A percentile compares a stretch with the other conserved stretches of the same genome.
phyloP scores from a whole-genome alignment of 2,888 invertebrate species.

The Thelaira solivaga region DNA sequence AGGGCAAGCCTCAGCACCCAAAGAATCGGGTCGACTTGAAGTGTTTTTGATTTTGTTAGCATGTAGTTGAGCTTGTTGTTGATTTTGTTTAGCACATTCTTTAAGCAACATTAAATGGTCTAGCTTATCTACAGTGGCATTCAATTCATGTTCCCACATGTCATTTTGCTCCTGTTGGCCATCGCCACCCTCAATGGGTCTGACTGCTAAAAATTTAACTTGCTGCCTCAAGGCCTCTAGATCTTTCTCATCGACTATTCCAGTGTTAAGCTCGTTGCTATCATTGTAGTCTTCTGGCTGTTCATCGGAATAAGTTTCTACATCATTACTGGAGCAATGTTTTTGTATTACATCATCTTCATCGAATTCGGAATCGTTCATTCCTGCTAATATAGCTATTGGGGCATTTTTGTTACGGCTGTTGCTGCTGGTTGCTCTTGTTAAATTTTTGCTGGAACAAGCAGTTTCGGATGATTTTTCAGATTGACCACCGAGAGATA shows the following conservation, averaged over 20 bases:
- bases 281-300: slow-evolving; percentile 68
- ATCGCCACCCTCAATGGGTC: slow-evolving; percentile 86
- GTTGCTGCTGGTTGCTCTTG: slow-evolving; percentile 57
- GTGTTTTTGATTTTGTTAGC: slow-evolving; percentile 41
- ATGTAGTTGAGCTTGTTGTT: slow-evolving; percentile 53
- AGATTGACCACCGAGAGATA: slow-evolving; percentile 77
- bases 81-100: slow-evolving; percentile 76
- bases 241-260: slow-evolving; percentile 77
- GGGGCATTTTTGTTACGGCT: slow-evolving; percentile 46
- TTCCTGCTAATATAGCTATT: slow-evolving; percentile 51
- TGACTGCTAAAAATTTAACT: slow-evolving; percentile 84
- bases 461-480: slow-evolving; percentile 62
- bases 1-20: slow-evolving; percentile 70
- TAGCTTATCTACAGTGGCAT: slow-evolving; percentile 86
- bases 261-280: slow-evolving; percentile 64
- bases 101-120: slow-evolving; percentile 85
- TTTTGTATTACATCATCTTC: slow-evolving; percentile 57
- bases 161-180: slow-evolving; percentile 81
- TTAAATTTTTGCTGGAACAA: slow-evolving; percentile 66
- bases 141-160: slow-evolving; percentile 86
- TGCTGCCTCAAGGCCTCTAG: slow-evolving; percentile 83
- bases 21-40: slow-evolving; percentile 68
- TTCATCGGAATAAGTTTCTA: slow-evolving; percentile 62
- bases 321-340: not conserved
- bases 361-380: slow-evolving; percentile 65